Conservation (phyloP, 2,113 vertebrate genomes). For the Illadopsis cleaveri region DNA sequence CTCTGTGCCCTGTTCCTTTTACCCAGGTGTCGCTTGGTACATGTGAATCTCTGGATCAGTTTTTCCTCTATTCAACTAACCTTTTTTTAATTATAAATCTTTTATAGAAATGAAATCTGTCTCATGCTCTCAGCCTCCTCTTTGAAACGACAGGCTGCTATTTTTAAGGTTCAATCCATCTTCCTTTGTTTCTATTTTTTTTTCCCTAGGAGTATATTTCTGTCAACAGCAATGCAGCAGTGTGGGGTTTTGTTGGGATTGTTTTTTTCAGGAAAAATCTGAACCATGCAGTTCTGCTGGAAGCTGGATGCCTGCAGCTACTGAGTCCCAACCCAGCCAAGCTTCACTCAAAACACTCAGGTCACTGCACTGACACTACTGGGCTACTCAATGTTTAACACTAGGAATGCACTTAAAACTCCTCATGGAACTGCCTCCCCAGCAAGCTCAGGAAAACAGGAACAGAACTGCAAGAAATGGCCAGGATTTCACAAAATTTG, state of each 20-base stretch:
- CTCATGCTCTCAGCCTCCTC: not conserved
- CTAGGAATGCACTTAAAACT: not conserved
- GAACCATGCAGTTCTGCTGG: not conserved
- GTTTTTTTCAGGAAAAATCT: not conserved
- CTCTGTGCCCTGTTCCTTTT: not conserved
- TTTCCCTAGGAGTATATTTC: not conserved
- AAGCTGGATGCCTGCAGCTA: not conserved
- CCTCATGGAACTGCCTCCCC: not conserved
- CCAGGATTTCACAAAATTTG: not conserved
- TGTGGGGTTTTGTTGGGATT: not conserved
- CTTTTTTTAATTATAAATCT: conserved; percentile 41
- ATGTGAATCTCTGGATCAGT: not conserved
- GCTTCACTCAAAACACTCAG: not conserved
- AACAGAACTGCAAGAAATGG: not conserved
- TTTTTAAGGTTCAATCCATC: conserved; percentile 45
- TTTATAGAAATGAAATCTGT: conserved; percentile 20
- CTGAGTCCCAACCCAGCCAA: not conserved
- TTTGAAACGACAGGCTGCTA: conserved; percentile 25
- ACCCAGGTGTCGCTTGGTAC: not conserved
- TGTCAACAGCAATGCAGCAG: not conserved
- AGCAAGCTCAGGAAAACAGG: not conserved
- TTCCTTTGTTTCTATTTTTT: not conserved
- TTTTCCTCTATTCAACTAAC: not conserved
- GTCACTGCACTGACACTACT: not conserved
- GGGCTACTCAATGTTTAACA: not conserved